Base-by-base conservation (phyloP, 1,140 invertebrate genomes). In the Calliphora vicina region DNA sequence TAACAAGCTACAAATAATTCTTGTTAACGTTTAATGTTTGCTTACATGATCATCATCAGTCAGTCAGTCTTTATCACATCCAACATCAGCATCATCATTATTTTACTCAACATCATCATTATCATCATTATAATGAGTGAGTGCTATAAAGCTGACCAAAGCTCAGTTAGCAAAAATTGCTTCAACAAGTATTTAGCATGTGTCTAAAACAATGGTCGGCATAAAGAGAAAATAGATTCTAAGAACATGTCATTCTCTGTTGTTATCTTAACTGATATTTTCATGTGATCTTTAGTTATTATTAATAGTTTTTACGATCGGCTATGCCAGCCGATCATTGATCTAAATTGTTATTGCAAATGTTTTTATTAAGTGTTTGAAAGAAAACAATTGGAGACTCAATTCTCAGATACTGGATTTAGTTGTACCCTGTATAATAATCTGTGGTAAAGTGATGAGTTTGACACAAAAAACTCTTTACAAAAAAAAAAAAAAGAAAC, bases 1-100 rank as follows among this genome's bases (percentile, higher is more conserved):
- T 35, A 76, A 15, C n/a, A n/a, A 26, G 29, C 13, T 9, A 76
- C n/a, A 76, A 76, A 76, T n/a, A 35, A 76, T 76, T 76, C 73
- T 35, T 76, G 73, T 76, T 76, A 76, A 76, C 29, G 42, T 35
- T 42, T n/a, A 25, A 42, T 42, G 73, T 35, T 35, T 2, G 25
- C 17, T 17, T 17, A 27, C 73, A 76, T n/a, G 27, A 76, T 42
- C 29, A 76, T 76, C 73, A 42, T n/a, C n/a, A n/a, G n/a, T n/a
- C 15, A 57, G 9, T 4, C 12, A 57, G 2, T 17, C 5, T 57
- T 17, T 57, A n/a, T 57, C 35, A 35, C 10, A 8, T 35, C 10
- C 5, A 35, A 35, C 35, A 35, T 35, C 35, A 35, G 5, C 35
- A 35, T 35, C 35, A 35, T 35, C 35, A 35, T n/a, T 57, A 57